phyloP scores from a whole-genome alignment of 1,140 invertebrate genomes.

The Harpegnathos saltator region DNA sequence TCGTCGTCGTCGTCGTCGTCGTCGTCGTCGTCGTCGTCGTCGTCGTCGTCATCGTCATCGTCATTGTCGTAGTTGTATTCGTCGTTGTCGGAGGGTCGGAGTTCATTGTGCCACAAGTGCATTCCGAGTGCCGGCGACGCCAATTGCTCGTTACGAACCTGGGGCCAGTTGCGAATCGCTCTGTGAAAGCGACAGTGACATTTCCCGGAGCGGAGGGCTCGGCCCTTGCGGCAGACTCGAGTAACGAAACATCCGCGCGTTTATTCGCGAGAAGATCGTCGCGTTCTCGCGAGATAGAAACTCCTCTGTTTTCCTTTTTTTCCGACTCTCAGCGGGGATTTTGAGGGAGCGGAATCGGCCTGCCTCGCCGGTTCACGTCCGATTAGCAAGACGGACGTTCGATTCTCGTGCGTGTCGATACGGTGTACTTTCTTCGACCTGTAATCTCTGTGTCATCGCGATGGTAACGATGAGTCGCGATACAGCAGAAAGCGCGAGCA shows the following conservation, averaged over 20 bases:
- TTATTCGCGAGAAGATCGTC: neutral
- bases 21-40: constrained; percentile 32
- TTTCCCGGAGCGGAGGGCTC: constrained; percentile 46
- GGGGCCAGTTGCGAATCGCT: constrained; percentile 68
- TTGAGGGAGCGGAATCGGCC: too few relatives aligned
- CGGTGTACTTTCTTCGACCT: too few relatives aligned
- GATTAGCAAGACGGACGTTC: too few relatives aligned
- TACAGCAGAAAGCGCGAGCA: too few relatives aligned
- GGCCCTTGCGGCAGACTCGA: constrained; percentile 23
- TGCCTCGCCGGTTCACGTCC: too few relatives aligned
- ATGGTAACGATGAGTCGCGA: too few relatives aligned
- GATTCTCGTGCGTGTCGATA: too few relatives aligned
- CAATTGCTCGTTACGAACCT: constrained; percentile 74
- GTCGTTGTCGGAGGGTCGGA: constrained; percentile 76
- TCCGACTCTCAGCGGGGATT: too few relatives aligned
- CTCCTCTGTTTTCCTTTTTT: too few relatives aligned
- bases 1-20: constrained; percentile 29
- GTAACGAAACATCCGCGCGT: constrained; percentile 14
- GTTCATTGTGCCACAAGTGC: constrained; percentile 83
- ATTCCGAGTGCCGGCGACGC: constrained; percentile 74
- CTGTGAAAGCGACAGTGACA: constrained; percentile 63
- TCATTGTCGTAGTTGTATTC: constrained; percentile 47
- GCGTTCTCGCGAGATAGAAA: neutral
- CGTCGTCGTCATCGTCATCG: constrained; percentile 37
- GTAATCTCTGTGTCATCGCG: too few relatives aligned